Base-by-base conservation (phyloP, 2,888 invertebrate genomes). In the Holacanthella duospinosa region DNA sequence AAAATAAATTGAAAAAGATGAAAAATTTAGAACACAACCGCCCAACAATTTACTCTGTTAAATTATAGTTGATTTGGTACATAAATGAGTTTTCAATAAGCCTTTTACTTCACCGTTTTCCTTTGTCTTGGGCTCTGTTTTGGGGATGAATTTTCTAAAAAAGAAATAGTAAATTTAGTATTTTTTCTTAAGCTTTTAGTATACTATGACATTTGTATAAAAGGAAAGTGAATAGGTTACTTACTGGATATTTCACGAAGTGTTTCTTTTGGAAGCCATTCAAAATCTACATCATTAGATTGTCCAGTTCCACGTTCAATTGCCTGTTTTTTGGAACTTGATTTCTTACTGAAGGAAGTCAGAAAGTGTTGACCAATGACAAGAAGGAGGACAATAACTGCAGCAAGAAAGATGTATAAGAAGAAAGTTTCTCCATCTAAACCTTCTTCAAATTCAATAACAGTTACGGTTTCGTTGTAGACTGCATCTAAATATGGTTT, bases 391-490 rank as follows among this genome's bases (percentile, higher is more conserved):
- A 96, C 88, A 59, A 86, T 86, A 64, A 92, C 86, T 2, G 93
- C 96, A 25, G 89, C 90, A 67, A 99, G 82, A 80, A 99, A 89
- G 64, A 99, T 83, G 76, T 97, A 97, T 72, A 99, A 81, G 86
- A 99, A 99, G 82, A 97, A 92, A 26, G 96, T 97, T 82, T 99
- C 99, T 26, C 95, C 94, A 77, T 97, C 97, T 64, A 99, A 82
- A 61, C 96, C 95, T 78, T 95, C 94, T 71, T 97, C 95, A 48
- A 97, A 83, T 79, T 99, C 99, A 2, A 93, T 85, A 63, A 99
- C 90, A 78, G 90, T 90, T 29, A 99, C 84, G 0, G 99, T 99
- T 80, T 97, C 94, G 78, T 99, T 99, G 83, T 91, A 99, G 2
- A 99, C 93, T 54, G 96, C 91, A 78, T 93, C 93, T 77, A 87